These are phyloP conservation scores for Conops quadrifasciatus DNA, from an alignment of 2,888 invertebrate species.

Conservation along the genomic window DNA sequence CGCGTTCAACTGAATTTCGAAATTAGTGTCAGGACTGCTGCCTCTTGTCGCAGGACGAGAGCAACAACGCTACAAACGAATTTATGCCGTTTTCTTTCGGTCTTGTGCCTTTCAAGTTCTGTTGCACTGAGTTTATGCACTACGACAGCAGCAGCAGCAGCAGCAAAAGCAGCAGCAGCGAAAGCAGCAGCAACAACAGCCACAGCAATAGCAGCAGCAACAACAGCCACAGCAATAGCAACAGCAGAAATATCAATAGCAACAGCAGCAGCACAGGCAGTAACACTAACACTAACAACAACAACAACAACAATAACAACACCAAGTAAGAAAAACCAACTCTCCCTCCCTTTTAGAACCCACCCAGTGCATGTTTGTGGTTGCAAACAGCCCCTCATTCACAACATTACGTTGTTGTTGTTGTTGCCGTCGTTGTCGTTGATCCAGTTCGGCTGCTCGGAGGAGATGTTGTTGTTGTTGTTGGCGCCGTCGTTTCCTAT, in stretches of 20 bases:
- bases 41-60: slow-evolving; percentile 22
- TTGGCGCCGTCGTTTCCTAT: slow-evolving; percentile 12
- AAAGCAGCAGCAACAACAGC: slow-evolving; percentile 8
- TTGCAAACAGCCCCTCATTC: no score
- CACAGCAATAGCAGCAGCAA: slow-evolving; percentile 39
- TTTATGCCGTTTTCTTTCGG: not conserved
- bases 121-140: slow-evolving; percentile 12
- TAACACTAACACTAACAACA: slow-evolving; percentile 13
- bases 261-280: slow-evolving; percentile 10
- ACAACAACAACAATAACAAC: slow-evolving; percentile 34
- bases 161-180: slow-evolving; percentile 34
- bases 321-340: no score
- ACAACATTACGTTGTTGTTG: slow-evolving; percentile 43
- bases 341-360: no score
- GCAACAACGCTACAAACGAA: slow-evolving; percentile 13
- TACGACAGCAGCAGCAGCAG: slow-evolving; percentile 37
- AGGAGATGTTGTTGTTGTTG: not conserved
- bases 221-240: slow-evolving; percentile 40
- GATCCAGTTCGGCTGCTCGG: not conserved
- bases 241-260: slow-evolving; percentile 15
- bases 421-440: slow-evolving; percentile 43
- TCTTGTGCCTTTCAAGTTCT: slow-evolving; percentile 32
- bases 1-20: slow-evolving; percentile 61
- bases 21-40: slow-evolving; percentile 45
- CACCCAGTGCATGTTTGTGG: no score